These are phyloP conservation scores for Gymnoscelis rufifasciata DNA, from an alignment of 2,888 invertebrate genomes.

Conservation along the genomic window DNA sequence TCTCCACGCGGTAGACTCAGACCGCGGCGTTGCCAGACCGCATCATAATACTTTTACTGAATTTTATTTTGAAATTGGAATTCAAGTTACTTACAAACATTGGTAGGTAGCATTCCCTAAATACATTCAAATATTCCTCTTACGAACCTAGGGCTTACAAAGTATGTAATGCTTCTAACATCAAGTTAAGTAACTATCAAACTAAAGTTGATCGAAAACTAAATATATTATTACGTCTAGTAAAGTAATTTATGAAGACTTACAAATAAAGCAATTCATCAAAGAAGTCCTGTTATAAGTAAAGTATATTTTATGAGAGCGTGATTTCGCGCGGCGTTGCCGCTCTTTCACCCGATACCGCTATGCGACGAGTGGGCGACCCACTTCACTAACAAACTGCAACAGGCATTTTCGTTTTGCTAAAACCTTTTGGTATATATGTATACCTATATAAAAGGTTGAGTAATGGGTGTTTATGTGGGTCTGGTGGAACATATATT, in stretches of 20 bases:
- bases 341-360: conserved; percentile 43
- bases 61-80: conserved; percentile 14
- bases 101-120: not conserved
- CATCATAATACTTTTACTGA: conserved; percentile 16
- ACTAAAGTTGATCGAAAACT: too few relatives aligned
- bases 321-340: conserved; percentile 22
- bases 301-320: conserved; percentile 12
- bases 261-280: conserved; percentile 7
- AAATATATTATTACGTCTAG: too few relatives aligned
- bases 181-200: too few relatives aligned
- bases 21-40: conserved; percentile 29
- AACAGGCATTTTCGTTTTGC: conserved; percentile 49
- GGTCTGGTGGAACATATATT: too few relatives aligned
- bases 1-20: conserved; percentile 2
- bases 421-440: conserved; percentile 42
- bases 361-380: conserved; percentile 63
- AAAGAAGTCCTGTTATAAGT: conserved; percentile 12
- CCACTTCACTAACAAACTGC: conserved; percentile 53
- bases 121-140: too few relatives aligned
- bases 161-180: too few relatives aligned
- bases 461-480: too few relatives aligned
- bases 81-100: conserved; percentile 23
- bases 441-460: too few relatives aligned
- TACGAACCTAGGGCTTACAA: too few relatives aligned
- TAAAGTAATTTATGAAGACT: not conserved